Base-by-base conservation (phyloP, 2,113 vertebrate species). In the Dolichallabes microphthalmus region DNA sequence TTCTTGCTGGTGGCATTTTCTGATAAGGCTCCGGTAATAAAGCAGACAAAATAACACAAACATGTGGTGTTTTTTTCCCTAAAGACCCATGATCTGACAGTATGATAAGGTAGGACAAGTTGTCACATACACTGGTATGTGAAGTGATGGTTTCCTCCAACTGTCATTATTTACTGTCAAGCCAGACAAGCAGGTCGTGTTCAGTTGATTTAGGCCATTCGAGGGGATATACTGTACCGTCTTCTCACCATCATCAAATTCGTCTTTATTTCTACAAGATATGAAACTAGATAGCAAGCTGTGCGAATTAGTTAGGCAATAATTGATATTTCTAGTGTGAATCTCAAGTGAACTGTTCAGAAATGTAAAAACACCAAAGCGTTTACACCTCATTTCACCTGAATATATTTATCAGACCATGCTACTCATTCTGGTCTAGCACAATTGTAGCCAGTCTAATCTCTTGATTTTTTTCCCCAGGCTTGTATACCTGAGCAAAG, bases 381-480 rank as follows among this genome's bases (percentile, higher is more conserved):
- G 19, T 80, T 50, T 17, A 80, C 78, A 27, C 77, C 6, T 69
- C 84, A 61, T 60, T 68, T 80, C 66, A 80, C 64, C 27, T 80
- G 55, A 50, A 73, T 60, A 80, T 66, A 39, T 55, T 64, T 3
- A 19, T 57, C 27, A 57, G 30, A 75, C 53, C 58, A 82, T 63
- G 75, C 52, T 68, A 11, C 81, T 68, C 53, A 22, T 57, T 75
- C 32, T 76, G 52, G 52, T 64, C 55, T 74, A 75, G 75, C n/a
- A 60, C 73, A 82, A 39, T 82, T 66, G 14, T 74, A 64, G 85
- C 83, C 52, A 30, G 58, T 86, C 75, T 82, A 22, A 68, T 84
- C 66, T 89, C 58, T 63, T n/a, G 25, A 71, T 55, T 86, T 58
- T 50, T 81, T 50, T 81, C 64, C 75, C n/a, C 79, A 89, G 88